These are phyloP conservation scores for Drosophila picticornis DNA, from an alignment of 2,888 invertebrate genomes.

Conservation along the genomic window DNA sequence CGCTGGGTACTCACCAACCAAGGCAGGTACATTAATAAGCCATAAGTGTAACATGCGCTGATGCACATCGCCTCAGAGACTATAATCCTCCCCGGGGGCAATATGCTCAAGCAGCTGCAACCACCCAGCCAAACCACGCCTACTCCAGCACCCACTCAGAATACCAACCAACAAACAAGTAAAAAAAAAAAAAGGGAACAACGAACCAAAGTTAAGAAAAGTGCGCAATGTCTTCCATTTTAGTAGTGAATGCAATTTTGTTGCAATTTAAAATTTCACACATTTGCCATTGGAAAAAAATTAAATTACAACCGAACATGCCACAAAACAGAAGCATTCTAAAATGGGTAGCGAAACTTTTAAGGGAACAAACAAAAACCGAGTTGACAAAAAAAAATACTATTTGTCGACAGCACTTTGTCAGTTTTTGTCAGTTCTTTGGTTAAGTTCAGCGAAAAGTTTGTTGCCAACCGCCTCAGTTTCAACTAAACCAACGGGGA, in stretches of 20 bases:
- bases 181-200: slow-evolving; percentile 21
- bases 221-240: slow-evolving; percentile 4
- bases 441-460: slow-evolving; percentile 59
- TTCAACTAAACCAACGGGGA: not conserved
- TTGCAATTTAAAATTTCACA: slow-evolving; percentile 49
- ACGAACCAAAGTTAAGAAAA: slow-evolving; percentile 3
- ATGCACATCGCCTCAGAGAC: slow-evolving; percentile 19
- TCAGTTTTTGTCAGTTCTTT: slow-evolving; percentile 70
- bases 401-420: slow-evolving; percentile 68
- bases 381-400: slow-evolving; percentile 27
- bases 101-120: slow-evolving; percentile 6
- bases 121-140: not conserved
- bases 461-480: slow-evolving; percentile 20
- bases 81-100: slow-evolving; percentile 9
- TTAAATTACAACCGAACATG: slow-evolving; percentile 42
- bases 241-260: slow-evolving; percentile 21
- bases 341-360: slow-evolving; percentile 21
- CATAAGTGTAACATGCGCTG: slow-evolving; percentile 50
- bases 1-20: not conserved
- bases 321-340: slow-evolving; percentile 29
- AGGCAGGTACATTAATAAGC: slow-evolving; percentile 64
- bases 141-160: slow-evolving; percentile 4
- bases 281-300: slow-evolving; percentile 29
- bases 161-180: slow-evolving; percentile 26
- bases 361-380: slow-evolving; percentile 2